A percentile compares a stretch with the other conserved stretches of the same genome.
These are phyloP conservation scores for Apamea epomidion DNA, from an alignment of 2,888 invertebrate genomes.

Conservation along the genomic window DNA sequence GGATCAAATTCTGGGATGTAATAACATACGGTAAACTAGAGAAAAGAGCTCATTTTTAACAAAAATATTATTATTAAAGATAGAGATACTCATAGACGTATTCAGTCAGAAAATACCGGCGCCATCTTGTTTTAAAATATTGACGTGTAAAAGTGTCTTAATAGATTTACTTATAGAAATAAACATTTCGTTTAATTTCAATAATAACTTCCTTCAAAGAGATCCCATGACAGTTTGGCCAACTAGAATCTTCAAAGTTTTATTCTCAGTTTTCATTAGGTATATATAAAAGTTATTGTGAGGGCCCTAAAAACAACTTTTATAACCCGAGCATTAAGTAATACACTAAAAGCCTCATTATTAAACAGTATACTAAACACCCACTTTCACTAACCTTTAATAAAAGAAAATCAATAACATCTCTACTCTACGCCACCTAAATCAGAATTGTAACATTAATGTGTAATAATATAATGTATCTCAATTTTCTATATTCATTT, in stretches of 20 bases:
- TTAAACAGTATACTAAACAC: background rate
- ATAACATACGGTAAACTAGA: too few relatives aligned
- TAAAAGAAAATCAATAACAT: slow-evolving; percentile 57
- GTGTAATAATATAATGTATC: too few relatives aligned
- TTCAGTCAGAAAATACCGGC: too few relatives aligned
- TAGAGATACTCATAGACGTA: too few relatives aligned
- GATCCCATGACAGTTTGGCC: background rate
- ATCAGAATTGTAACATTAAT: slow-evolving; percentile 40
- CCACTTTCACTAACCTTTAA: background rate
- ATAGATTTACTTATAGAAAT: background rate
- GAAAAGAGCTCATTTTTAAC: too few relatives aligned
- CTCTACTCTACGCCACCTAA: slow-evolving; percentile 38
- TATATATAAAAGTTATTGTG: too few relatives aligned
- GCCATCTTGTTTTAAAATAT: too few relatives aligned
- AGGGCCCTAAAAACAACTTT: background rate
- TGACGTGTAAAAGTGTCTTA: too few relatives aligned
- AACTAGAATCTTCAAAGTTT: background rate
- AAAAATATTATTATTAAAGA: too few relatives aligned
- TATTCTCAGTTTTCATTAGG: background rate
- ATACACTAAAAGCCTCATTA: background rate
- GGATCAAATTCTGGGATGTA: too few relatives aligned
- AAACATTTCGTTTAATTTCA: background rate
- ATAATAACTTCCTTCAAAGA: background rate
- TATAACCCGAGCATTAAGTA: background rate
- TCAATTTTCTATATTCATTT: too few relatives aligned